Evolutionary conservation across 2,888 invertebrate genomes (phyloP).

Genomic region (Sinotaia quadrata): DNA sequence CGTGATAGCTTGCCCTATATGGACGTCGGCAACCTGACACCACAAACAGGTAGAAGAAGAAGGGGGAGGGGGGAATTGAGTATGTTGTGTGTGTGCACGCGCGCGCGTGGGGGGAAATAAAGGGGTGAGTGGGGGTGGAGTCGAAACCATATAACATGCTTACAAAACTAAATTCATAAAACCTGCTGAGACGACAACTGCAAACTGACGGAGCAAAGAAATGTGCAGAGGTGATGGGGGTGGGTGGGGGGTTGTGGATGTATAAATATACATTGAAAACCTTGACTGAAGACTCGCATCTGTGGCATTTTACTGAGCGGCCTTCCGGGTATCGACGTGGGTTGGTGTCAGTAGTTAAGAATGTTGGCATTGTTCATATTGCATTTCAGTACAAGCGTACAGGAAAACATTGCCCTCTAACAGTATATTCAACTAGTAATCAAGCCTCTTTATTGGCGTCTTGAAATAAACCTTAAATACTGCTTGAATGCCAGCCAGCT

Average conservation of each 20-base stretch:
- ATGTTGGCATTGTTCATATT: no score
- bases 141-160: background rate
- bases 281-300: no score
- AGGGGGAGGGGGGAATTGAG: background rate
- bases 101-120: background rate
- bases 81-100: background rate
- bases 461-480: no score
- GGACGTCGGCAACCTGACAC: background rate
- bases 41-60: background rate
- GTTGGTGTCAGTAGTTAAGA: no score
- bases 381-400: no score
- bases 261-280: no score
- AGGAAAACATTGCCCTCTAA: no score
- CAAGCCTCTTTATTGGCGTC: no score
- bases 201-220: background rate
- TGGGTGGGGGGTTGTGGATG: background rate
- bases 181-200: background rate
- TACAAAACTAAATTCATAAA: background rate
- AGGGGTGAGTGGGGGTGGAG: background rate
- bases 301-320: no score
- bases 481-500: no score
- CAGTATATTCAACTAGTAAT: no score
- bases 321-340: no score
- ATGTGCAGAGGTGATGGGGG: background rate
- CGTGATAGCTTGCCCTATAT: conserved; percentile 7